A percentile compares a stretch with the other conserved stretches of the same genome.
These are phyloP conservation scores for Cephalopholis sonnerati DNA, from an alignment of 2,113 vertebrate species.

Conservation along the genomic window DNA sequence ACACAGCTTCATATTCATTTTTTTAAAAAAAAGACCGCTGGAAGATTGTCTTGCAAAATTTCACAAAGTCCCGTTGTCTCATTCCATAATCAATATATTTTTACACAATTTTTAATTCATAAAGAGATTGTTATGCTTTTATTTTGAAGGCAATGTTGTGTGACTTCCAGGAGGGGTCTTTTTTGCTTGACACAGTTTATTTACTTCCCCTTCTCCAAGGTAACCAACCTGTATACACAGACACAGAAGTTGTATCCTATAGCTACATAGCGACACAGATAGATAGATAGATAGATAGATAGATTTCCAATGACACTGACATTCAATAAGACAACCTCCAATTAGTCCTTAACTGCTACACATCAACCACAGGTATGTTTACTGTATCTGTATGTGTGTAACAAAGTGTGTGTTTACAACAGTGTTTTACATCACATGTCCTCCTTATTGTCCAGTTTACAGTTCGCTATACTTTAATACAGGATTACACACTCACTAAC, in stretches of 20 bases:
- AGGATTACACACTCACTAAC: background rate
- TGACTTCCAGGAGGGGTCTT: background rate
- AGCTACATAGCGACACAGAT: background rate
- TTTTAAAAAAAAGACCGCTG: background rate
- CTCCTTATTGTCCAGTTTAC: background rate
- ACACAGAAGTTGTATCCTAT: background rate
- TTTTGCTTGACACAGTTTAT: background rate
- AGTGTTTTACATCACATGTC: background rate
- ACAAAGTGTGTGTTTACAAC: background rate
- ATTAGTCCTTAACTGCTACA: background rate
- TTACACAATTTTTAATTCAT: background rate
- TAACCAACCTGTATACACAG: conserved; percentile 40
- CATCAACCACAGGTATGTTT: conserved; percentile 17
- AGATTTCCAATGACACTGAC: too few species aligned
- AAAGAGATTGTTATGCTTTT: conserved; percentile 19
- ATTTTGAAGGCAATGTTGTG: conserved; percentile 36
- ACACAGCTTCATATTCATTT: background rate
- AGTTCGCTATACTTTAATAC: background rate
- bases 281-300: conserved; percentile 7
- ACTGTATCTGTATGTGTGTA: background rate
- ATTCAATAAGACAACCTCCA: background rate
- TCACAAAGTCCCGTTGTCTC: background rate
- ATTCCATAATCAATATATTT: background rate
- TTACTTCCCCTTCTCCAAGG: conserved; percentile 48
- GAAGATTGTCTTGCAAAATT: background rate